Conservation (phyloP, 2,113 vertebrate species). For the Dicentrarchus labrax region DNA sequence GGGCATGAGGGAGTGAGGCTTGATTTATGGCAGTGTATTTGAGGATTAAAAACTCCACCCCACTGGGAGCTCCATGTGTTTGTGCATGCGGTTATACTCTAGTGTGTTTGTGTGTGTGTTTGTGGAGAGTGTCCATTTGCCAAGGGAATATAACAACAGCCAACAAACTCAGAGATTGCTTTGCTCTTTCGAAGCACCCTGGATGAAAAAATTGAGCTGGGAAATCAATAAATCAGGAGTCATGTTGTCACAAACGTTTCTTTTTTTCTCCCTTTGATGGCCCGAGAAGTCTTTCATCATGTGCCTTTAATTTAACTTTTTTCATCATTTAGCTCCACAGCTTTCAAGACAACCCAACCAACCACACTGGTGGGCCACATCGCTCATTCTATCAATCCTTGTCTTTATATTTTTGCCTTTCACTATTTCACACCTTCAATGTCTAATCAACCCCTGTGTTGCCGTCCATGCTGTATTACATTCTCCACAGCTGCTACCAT, state of each 20-base stretch:
- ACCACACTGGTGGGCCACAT: conserved; percentile 17
- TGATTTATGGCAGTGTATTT: conserved; percentile 84
- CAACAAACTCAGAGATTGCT: conserved; percentile 79
- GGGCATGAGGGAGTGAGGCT: conserved; percentile 53
- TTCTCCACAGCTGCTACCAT: conserved; percentile 36
- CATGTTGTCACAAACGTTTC: conserved; percentile 73
- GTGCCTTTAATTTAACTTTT: conserved; percentile 77
- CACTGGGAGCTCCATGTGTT: conserved; percentile 68
- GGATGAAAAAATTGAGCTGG: conserved; percentile 67
- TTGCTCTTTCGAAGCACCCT: conserved; percentile 71
- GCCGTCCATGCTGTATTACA: not conserved
- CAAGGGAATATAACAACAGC: conserved; percentile 71
- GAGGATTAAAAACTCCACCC: conserved; percentile 82
- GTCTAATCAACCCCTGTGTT: conserved; percentile 36
- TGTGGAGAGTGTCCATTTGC: conserved; percentile 60
- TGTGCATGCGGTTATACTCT: conserved; percentile 45
- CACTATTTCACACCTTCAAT: conserved; percentile 40
- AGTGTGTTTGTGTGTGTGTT: conserved; percentile 47
- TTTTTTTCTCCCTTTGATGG: conserved; percentile 69
- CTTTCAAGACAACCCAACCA: conserved; percentile 41
- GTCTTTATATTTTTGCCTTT: conserved; percentile 36
- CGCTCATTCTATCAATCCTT: conserved; percentile 27
- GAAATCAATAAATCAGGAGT: conserved; percentile 84
- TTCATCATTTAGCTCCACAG: conserved; percentile 59
- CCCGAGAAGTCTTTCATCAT: conserved; percentile 81